Base-by-base conservation (phyloP, 2,888 invertebrate genomes). In the Drosophila subsilvestris region DNA sequence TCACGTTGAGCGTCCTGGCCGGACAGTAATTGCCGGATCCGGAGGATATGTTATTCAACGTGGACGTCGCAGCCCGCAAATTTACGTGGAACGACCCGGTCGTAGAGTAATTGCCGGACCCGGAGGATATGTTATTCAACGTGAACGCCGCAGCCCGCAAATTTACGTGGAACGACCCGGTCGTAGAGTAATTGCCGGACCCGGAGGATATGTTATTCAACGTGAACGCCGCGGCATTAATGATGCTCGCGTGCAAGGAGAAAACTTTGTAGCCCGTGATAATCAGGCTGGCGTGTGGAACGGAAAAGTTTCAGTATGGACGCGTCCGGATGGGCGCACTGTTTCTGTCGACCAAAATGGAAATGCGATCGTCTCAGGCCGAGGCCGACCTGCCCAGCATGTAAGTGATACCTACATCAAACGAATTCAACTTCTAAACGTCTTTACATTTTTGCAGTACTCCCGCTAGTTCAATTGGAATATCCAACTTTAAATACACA, bases 251-350 rank as follows among this genome's bases (percentile, higher is more conserved):
- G 86, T 83, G n/a, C 76, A 74, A 17, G 84, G 86, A 6, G 57
- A 79, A 0, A 75, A 77, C 17, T 83, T 83, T 55, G 83, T 81
- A 7, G 86, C 86, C 14, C 79, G 79, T 49, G 70, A 57, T 7
- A 47, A 86, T 58, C 79, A 79, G 17, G 83, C 86, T 12, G 79
- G 81, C 0, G 55, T 79, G 0, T 78, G 76, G 72, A 78, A 74
- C 17, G 0, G 17, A 1, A 55, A 32, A 63, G 81, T 66, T 3
- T 66, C 66, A 14, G 68, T 84, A 7, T 86, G 86, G 81, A 84
- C 70, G 6, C 59, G 73, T 37, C 68, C 78, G 0, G 86, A 82
- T 47, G 81, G 81, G 8, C 81, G 81, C 7, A 82, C 81, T 0
- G 81, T 82, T 1, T 51, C 67, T 3, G 0, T 80, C 1, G 86